Base-by-base conservation (phyloP, 2,888 invertebrate species). In the Graphium colonna region DNA sequence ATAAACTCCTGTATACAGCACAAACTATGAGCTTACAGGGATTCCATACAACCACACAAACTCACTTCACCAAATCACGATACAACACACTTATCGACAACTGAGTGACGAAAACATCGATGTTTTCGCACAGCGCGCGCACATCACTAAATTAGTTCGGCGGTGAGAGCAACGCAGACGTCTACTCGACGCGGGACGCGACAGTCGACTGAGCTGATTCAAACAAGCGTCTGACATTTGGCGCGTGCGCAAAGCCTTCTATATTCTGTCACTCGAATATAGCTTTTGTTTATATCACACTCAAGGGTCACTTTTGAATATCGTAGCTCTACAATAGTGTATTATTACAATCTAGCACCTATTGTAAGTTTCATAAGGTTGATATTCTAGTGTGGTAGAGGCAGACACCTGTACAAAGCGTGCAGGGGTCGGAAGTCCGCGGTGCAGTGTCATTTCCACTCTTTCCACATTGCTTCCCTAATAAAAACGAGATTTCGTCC, bases 401-500 rank as follows among this genome's bases (percentile, higher is more conserved):
- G 70, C 75, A 73, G 84, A 82, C 86, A 85, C 86, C 86, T 86
- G 85, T 85, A 77, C 73, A 78, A 71, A 70, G 74, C 72, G 67
- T 73, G 71, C 60, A 66, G 78, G 73, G 82, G 79, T 82, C 80
- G 86, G 85, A 86, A 86, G 84, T 83, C 77, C 75, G 76, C 77
- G 81, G 79, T 87, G 87, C 88, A 88, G 79, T 84, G 87, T 87
- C 86, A 86, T 84, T 87, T 82, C 84, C 82, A 84, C 84, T 82
- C 75, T 75, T 77, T 78, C 80, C 80, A 82, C 83, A 75, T 79
- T 77, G 78, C 79, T 83, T 79, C 82, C 75, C 79, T 79, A 81
- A 82, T 86, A 85, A 82, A 83, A 86, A 82, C 79, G 79, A 78
- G 82, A 85, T 86, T 86, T 79, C 76, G 51, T 71, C 75, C 63